Base-by-base conservation (phyloP, 2,113 vertebrate genomes). In the Mesitornis unicolor region DNA sequence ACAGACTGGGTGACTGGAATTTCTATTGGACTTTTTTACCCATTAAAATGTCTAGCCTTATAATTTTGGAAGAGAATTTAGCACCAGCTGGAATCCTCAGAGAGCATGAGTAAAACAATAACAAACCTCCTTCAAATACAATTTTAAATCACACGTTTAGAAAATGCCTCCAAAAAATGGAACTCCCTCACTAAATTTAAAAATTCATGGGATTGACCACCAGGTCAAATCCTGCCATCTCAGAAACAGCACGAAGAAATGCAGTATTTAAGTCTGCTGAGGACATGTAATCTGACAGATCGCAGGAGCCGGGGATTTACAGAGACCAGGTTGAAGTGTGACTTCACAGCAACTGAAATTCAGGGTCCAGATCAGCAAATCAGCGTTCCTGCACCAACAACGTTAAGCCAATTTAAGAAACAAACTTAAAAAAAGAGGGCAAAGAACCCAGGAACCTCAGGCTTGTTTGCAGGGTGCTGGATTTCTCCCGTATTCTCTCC, bases 71-170 rank as follows among this genome's bases (percentile, higher is more conserved):
- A 89, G 29, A 74, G 15, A 95, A 89, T 74, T 84, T n/a, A 86
- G 79, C 71, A 87, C 83, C 92, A 95, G 85, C 70, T 92, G 87
- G 87, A 83, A 83, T 80, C 38, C 71, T 84, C 90, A 75, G 50
- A 80, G 51, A 68, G 75, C 54, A 61, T 74, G 21, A 86, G 67
- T 50, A 86, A 84, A 93, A 91, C 78, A 92, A 31, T 18, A 95
- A 95, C 54, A 90, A 91, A 93, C 15, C 2, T 69, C 71, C 45
- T 63, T 67, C 80, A 31, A 80, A 84, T 12, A 89, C 50, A 63
- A 64, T 45, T 48, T 68, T 19, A 56, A 54, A 61, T 45, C 24
- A 17, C 15, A 42, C 77, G 16, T 86, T 92, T 83, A 54, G 59
- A 93, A 80, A 85, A 84, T 18, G 64, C 42, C 74, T 64, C 42